Evolutionary conservation across 2,797 vertebrate species (phyloP).

Genomic region (Manis pentadactyla): DNA sequence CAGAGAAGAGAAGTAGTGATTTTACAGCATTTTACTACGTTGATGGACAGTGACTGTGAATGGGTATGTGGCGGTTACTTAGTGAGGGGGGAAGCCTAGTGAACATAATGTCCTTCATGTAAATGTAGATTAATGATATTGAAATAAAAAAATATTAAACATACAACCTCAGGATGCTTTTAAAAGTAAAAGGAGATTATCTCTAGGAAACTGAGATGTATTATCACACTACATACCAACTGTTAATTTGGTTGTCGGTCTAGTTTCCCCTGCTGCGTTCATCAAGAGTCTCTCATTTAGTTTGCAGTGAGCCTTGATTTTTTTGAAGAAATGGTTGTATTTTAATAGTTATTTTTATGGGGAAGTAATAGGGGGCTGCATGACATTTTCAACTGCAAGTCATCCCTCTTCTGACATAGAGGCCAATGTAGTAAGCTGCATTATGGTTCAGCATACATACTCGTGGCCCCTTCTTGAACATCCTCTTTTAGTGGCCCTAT

Average conservation of each 20-base stretch:
- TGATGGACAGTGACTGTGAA: no score
- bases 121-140: no score
- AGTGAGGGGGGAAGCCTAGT: no score
- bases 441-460: neutral
- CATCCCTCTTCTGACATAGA: neutral
- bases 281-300: neutral
- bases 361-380: neutral
- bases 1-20: no score
- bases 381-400: neutral
- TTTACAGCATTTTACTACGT: no score
- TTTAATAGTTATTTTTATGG: constrained; percentile 11
- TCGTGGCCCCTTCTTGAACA: neutral
- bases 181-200: neutral
- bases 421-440: neutral
- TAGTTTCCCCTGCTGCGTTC: neutral
- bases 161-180: neutral
- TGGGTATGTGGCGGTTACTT: no score
- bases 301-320: neutral
- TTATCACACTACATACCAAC: neutral
- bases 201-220: neutral
- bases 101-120: no score
- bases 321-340: neutral
- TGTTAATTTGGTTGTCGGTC: neutral
- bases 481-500: neutral
- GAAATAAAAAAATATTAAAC: neutral